Conservation (phyloP, 1,140 invertebrate genomes). For the Sweltsa coloradensis region DNA sequence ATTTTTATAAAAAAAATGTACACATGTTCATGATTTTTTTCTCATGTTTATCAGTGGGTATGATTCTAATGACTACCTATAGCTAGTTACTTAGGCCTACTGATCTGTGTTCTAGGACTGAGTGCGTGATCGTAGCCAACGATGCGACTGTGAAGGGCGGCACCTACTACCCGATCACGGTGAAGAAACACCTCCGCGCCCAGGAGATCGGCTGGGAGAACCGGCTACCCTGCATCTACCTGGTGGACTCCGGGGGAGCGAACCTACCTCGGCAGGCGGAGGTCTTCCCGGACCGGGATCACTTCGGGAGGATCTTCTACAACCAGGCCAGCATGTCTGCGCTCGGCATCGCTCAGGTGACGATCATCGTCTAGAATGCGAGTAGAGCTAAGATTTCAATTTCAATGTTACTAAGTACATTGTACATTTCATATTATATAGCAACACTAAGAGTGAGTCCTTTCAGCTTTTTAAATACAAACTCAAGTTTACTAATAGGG, state of each 20-base stretch:
- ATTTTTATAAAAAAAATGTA: too few species aligned
- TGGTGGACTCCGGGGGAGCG: conserved; percentile 94
- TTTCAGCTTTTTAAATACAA: too few species aligned
- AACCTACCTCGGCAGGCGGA: conserved; percentile 90
- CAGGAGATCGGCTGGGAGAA: conserved; percentile 96
- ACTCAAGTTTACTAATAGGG: too few species aligned
- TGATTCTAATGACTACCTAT: too few species aligned
- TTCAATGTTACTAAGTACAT: too few species aligned
- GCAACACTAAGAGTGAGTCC: too few species aligned
- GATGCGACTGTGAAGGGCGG: conserved; percentile 98
- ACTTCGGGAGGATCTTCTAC: conserved; percentile 97
- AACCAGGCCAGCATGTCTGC: conserved; percentile 97
- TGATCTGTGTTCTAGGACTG: conserved; percentile 46
- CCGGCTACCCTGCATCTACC: conserved; percentile 82
- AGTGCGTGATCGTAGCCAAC: conserved; percentile 91
- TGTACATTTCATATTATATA: too few species aligned
- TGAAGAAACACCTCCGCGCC: conserved; percentile 94
- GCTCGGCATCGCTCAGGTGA: conserved; percentile 76
- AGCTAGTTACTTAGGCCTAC: too few species aligned
- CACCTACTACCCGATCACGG: conserved; percentile 92
- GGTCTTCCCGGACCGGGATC: conserved; percentile 87
- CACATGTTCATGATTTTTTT: too few species aligned
- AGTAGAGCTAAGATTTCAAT: too few species aligned
- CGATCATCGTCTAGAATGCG: too few species aligned
- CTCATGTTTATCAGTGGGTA: too few species aligned